A percentile compares a stretch with the other conserved stretches of the same genome.
Conservation (phyloP, 2,797 vertebrate species). For the Fistularia tabacaria region DNA sequence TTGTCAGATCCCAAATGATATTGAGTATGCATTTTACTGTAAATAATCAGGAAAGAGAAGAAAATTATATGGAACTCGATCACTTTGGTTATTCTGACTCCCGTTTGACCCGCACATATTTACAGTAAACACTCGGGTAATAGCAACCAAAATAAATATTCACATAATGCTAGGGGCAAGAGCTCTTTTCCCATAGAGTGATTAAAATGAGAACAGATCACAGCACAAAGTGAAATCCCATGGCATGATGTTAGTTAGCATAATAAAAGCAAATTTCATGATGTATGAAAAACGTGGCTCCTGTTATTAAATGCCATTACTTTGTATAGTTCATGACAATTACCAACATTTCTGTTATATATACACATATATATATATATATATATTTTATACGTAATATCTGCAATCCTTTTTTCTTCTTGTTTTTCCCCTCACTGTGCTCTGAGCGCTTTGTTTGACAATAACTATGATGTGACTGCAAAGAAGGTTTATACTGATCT, state of each 20-base stretch:
- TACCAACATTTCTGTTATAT: slow-evolving; percentile 61
- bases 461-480: no score
- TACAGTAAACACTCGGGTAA: slow-evolving; percentile 68
- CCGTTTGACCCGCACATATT: slow-evolving; percentile 66
- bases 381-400: slow-evolving; percentile 74
- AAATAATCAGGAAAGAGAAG: slow-evolving; percentile 50
- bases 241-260: slow-evolving; percentile 56
- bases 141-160: slow-evolving; percentile 74
- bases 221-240: slow-evolving; percentile 65
- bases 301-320: slow-evolving; percentile 56
- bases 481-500: no score
- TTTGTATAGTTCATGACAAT: slow-evolving; percentile 67
- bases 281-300: slow-evolving; percentile 66
- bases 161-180: slow-evolving; percentile 68
- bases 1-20: slow-evolving; percentile 10
- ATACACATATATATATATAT: no score
- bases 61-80: slow-evolving; percentile 59
- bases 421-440: no score
- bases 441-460: no score
- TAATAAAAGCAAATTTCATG: slow-evolving; percentile 68
- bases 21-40: slow-evolving; percentile 45
- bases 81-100: slow-evolving; percentile 62
- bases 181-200: slow-evolving; percentile 65
- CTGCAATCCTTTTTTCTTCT: slow-evolving; percentile 70
- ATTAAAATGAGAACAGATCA: slow-evolving; percentile 68